Evolutionary conservation across 2,113 vertebrate species (phyloP).

Genomic region (Strix uralensis): DNA sequence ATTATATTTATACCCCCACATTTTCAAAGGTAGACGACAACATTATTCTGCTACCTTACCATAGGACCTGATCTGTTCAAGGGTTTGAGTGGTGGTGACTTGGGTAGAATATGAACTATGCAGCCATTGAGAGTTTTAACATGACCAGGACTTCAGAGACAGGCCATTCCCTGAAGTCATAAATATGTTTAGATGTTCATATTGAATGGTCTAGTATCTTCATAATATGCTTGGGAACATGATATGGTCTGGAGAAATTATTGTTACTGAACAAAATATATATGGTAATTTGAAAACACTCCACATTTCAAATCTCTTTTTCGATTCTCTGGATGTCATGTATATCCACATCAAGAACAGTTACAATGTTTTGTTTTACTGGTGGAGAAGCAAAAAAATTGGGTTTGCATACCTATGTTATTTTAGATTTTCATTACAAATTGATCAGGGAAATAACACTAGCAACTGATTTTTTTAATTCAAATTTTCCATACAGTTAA

Average conservation of each 20-base stretch:
- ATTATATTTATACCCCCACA: not conserved
- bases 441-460: not conserved
- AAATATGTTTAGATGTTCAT: not conserved
- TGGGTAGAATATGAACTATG: not conserved
- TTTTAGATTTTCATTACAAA: not conserved
- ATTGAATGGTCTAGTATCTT: not conserved
- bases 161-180: not conserved
- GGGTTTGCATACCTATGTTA: not conserved
- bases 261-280: not conserved
- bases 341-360: not conserved
- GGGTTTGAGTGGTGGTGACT: not conserved
- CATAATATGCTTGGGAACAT: not conserved
- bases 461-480: not conserved
- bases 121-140: not conserved
- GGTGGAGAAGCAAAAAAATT: not conserved
- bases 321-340: not conserved
- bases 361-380: not conserved
- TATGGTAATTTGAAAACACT: not conserved
- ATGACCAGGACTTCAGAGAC: not conserved
- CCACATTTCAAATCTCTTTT: not conserved
- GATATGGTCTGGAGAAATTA: fast-evolving
- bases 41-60: not conserved
- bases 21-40: not conserved
- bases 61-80: not conserved
- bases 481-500: not conserved